A percentile compares a stretch with the other conserved stretches of the same genome.
These are phyloP conservation scores for Dryobota labecula DNA, from an alignment of 2,888 invertebrate genomes.

Conservation along the genomic window DNA sequence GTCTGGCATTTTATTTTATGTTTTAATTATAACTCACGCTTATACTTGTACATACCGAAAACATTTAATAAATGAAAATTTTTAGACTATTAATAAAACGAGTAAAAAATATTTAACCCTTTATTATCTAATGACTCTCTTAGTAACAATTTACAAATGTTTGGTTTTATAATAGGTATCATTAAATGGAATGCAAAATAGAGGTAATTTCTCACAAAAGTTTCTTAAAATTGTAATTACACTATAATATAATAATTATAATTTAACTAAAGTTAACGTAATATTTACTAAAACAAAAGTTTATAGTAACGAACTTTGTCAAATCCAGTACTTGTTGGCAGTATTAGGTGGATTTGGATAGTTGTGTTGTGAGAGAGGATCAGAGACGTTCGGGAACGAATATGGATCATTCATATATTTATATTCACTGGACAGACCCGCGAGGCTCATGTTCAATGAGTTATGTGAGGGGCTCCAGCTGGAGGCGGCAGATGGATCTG, in stretches of 20 bases:
- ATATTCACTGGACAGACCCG: conserved; percentile 87
- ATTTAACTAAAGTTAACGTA: conserved; percentile 77
- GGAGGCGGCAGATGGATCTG: conserved; percentile 88
- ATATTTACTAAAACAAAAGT: conserved; percentile 64
- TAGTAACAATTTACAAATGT: conserved; percentile 83
- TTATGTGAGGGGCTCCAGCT: conserved; percentile 90
- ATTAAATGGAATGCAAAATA: conserved; percentile 85
- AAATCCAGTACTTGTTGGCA: conserved; percentile 89
- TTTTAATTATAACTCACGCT: conserved; percentile 47
- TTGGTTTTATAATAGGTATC: conserved; percentile 86
- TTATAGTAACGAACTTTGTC: conserved; percentile 70
- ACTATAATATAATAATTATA: conserved; percentile 76
- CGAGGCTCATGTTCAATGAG: conserved; percentile 87
- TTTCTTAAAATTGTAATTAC: conserved; percentile 69
- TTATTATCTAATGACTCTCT: conserved; percentile 85
- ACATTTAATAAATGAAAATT: conserved; percentile 14
- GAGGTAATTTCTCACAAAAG: conserved; percentile 85
- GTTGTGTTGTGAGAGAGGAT: conserved; percentile 85
- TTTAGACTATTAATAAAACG: conserved; percentile 39
- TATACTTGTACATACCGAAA: conserved; percentile 34
- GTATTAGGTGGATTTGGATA: conserved; percentile 86
- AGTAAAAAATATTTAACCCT: conserved; percentile 62
- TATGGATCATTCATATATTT: conserved; percentile 89
- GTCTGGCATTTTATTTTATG: conserved; percentile 47
- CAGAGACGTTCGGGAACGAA: conserved; percentile 85